Conservation (phyloP, 2,113 vertebrate genomes). For the Pleuronectes platessa region DNA sequence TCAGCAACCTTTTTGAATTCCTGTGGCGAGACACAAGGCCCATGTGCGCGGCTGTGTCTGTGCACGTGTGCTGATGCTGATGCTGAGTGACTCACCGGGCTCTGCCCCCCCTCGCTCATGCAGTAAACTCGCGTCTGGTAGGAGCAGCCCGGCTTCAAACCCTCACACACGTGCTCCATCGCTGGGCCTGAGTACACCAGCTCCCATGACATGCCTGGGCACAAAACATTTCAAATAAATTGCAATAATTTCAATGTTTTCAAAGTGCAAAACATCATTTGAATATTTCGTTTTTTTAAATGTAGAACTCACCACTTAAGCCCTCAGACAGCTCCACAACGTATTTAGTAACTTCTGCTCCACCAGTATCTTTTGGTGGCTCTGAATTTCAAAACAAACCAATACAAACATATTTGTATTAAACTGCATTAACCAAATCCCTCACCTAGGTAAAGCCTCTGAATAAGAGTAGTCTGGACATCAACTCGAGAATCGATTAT, state of each 20-base stretch:
- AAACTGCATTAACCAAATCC: background rate
- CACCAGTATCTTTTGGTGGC: constrained; percentile 93
- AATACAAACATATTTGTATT: background rate
- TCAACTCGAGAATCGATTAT: background rate
- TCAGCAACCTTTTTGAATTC: constrained; percentile 25
- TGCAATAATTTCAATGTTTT: background rate
- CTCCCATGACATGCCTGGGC: constrained; percentile 90
- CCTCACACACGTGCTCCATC: constrained; percentile 90
- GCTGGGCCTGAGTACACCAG: constrained; percentile 89
- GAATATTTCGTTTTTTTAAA: background rate
- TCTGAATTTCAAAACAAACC: constrained; percentile 79
- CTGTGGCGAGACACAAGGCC: constrained; percentile 22
- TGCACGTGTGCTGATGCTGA: constrained; percentile 18
- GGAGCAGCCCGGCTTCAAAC: constrained; percentile 89
- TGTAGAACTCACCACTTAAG: constrained; percentile 82
- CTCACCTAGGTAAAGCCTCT: background rate
- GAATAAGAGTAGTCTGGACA: background rate
- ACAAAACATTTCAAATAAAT: constrained; percentile 12
- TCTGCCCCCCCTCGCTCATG: constrained; percentile 94
- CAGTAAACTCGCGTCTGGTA: constrained; percentile 92
- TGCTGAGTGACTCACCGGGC: constrained; percentile 85
- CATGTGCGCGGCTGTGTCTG: background rate
- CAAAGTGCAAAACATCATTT: background rate
- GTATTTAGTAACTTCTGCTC: constrained; percentile 89
- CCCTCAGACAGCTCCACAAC: constrained; percentile 92